phyloP scores from a whole-genome alignment of 2,797 vertebrate genomes.

The Channallabes apus region DNA sequence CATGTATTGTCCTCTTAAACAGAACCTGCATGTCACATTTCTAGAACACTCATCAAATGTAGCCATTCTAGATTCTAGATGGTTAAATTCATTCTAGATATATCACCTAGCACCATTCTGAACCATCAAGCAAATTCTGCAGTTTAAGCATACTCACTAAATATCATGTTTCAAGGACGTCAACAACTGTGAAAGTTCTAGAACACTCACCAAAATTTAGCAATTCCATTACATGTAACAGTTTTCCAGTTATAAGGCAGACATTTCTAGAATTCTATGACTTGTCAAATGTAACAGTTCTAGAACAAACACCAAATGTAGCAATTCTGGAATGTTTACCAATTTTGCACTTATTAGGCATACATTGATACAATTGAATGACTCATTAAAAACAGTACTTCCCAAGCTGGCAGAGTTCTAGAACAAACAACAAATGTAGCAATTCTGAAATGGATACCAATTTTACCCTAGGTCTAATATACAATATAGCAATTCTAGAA shows the following conservation, averaged over 20 bases:
- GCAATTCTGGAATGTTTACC: background rate
- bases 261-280: too few relatives aligned
- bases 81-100: background rate
- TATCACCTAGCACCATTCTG: background rate
- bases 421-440: background rate
- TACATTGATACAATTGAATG: too few relatives aligned
- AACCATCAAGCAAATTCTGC: background rate
- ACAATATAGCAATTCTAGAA: too few relatives aligned
- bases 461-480: background rate
- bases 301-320: background rate
- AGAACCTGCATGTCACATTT: background rate
- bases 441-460: too few relatives aligned
- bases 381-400: too few relatives aligned
- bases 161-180: background rate
- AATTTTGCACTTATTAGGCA: background rate
- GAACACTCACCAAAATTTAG: background rate
- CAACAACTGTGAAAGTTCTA: background rate
- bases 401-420: background rate
- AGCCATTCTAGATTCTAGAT: background rate
- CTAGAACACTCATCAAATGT: background rate
- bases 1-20: background rate
- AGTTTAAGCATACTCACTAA: background rate
- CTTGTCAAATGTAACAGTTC: too few relatives aligned
- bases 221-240: background rate
- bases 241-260: background rate